Conservation (phyloP, 2,888 invertebrate species). For the Neuroscelio doddi region DNA sequence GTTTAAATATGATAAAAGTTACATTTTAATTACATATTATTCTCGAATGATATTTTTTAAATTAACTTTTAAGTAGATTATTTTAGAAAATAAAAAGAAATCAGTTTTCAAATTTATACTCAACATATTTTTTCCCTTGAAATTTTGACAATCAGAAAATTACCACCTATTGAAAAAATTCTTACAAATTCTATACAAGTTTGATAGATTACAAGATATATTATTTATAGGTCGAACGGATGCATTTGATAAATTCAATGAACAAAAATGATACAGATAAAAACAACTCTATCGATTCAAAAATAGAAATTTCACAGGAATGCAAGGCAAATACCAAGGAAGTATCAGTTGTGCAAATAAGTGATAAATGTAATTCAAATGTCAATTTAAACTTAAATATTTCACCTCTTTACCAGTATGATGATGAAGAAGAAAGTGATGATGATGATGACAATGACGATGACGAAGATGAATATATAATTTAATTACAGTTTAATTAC, state of each 20-base stretch:
- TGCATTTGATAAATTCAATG: conserved; percentile 57
- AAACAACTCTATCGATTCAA: conserved; percentile 3
- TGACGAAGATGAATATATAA: conserved; percentile 47
- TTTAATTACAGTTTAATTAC: too few relatives aligned
- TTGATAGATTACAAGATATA: too few relatives aligned
- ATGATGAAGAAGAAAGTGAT: conserved; percentile 48
- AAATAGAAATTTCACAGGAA: conserved; percentile 4
- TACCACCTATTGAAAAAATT: too few relatives aligned
- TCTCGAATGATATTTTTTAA: too few relatives aligned
- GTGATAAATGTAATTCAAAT: conserved; percentile 15
- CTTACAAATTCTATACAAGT: too few relatives aligned
- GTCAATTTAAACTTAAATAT: conserved; percentile 26
- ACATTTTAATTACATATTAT: too few relatives aligned
- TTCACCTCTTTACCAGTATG: conserved; percentile 42
- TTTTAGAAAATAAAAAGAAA: too few relatives aligned
- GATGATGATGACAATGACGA: conserved; percentile 53
- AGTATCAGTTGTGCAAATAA: not conserved
- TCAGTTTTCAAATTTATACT: too few relatives aligned
- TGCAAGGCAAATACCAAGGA: not conserved
- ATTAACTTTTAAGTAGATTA: too few relatives aligned
- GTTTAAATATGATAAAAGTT: too few relatives aligned
- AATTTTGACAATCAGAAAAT: too few relatives aligned
- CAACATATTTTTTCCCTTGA: too few relatives aligned
- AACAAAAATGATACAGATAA: conserved; percentile 22
- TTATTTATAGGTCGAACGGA: conserved; percentile 63